Evolutionary conservation across 2,113 vertebrate genomes (phyloP).

Genomic region (Odontophorus gujanensis): DNA sequence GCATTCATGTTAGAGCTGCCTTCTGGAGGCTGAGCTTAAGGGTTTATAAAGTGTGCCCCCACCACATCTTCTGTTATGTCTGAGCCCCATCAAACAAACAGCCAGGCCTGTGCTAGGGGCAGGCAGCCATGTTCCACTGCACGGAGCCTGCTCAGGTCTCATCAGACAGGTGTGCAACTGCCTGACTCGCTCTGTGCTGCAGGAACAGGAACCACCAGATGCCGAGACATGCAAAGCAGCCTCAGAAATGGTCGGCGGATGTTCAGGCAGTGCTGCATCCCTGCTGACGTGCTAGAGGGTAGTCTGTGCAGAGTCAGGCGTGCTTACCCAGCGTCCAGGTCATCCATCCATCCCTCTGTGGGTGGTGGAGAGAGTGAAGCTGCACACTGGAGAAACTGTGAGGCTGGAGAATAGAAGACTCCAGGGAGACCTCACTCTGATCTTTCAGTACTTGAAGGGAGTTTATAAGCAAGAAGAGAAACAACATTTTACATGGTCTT

Average conservation of each 20-base stretch:
- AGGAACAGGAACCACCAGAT: constrained; percentile 60
- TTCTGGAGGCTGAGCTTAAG: rapidly evolving
- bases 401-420: no score
- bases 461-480: no score
- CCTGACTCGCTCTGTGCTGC: not conserved
- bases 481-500: no score
- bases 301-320: not conserved
- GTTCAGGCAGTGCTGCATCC: not conserved
- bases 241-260: not conserved
- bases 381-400: not conserved
- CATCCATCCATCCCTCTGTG: rapidly evolving
- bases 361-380: not conserved
- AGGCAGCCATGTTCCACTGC: not conserved
- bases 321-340: not conserved
- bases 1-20: not conserved
- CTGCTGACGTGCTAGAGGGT: not conserved
- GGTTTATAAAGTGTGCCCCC: not conserved
- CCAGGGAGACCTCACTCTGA: no score
- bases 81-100: not conserved
- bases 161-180: not conserved
- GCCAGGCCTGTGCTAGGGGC: not conserved
- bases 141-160: not conserved
- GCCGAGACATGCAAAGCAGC: constrained; percentile 58
- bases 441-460: no score
- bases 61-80: not conserved